Evolutionary conservation across 2,797 vertebrate genomes (phyloP).

Genomic region (Melanotaenia nigrans): DNA sequence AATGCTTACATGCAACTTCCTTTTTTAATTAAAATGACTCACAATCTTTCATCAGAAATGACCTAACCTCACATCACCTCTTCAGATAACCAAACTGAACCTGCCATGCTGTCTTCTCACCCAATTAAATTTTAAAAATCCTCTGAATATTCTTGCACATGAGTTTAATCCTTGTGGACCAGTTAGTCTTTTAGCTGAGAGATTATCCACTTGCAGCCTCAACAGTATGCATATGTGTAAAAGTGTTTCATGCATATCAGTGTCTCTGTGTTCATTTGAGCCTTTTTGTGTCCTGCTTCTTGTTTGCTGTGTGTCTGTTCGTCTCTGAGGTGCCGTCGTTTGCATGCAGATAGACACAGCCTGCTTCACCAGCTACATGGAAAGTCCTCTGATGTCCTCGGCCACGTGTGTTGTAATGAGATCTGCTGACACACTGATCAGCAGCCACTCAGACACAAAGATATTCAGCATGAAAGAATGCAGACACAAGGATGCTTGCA

Average conservation of each 20-base stretch:
- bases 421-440: slow-evolving; percentile 67
- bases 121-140: slow-evolving; percentile 55
- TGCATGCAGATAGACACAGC: slow-evolving; percentile 47
- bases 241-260: slow-evolving; percentile 44
- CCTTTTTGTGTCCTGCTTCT: slow-evolving; percentile 20
- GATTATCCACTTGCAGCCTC: slow-evolving; percentile 62
- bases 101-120: slow-evolving; percentile 32
- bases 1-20: slow-evolving; percentile 45
- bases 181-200: slow-evolving; percentile 54
- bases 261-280: slow-evolving; percentile 33
- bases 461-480: slow-evolving; percentile 45
- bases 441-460: slow-evolving; percentile 57
- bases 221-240: slow-evolving; percentile 34
- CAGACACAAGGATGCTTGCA: slow-evolving; percentile 40
- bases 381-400: slow-evolving; percentile 63
- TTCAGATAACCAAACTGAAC: slow-evolving; percentile 41
- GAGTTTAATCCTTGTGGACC: slow-evolving; percentile 56
- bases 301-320: slow-evolving; percentile 33
- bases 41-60: slow-evolving; percentile 62
- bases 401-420: slow-evolving; percentile 57
- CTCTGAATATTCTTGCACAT: slow-evolving; percentile 54
- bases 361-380: slow-evolving; percentile 50
- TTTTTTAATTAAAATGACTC: slow-evolving; percentile 60
- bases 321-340: slow-evolving; percentile 37
- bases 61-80: slow-evolving; percentile 48